Evolutionary conservation across 2,797 vertebrate species (phyloP).

Genomic region (Tarsius wallacei): DNA sequence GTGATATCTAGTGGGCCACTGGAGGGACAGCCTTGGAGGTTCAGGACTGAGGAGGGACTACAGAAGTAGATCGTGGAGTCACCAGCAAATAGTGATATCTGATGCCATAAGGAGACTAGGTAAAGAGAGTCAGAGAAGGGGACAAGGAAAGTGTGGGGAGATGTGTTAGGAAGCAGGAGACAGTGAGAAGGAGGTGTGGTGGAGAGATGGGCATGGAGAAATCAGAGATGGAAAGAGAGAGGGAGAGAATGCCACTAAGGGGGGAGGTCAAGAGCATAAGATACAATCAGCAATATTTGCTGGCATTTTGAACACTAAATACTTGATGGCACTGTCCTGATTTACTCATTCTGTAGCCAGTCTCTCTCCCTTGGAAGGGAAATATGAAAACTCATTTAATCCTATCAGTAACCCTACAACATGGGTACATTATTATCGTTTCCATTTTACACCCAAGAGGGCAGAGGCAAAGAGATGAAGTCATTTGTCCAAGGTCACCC

Average conservation of each 20-base stretch:
- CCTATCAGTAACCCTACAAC: not conserved
- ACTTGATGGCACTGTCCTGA: not conserved
- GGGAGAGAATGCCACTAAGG: not conserved
- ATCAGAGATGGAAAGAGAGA: not conserved
- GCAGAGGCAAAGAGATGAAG: constrained; percentile 14
- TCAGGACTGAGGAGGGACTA: not conserved
- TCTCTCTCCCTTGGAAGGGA: not conserved
- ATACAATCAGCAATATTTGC: not conserved
- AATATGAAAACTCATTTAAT: not conserved
- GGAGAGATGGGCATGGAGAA: not conserved
- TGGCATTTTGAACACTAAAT: not conserved
- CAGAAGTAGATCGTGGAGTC: not conserved
- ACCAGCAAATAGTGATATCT: not conserved
- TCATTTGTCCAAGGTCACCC: not conserved
- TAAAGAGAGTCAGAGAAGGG: not conserved
- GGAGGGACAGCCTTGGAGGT: not conserved
- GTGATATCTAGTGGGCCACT: not conserved
- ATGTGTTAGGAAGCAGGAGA: not conserved
- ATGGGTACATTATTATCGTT: not conserved
- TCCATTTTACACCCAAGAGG: not conserved
- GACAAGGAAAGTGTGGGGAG: not conserved
- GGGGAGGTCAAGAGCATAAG: too few relatives aligned
- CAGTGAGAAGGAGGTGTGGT: not conserved
- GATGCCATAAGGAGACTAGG: not conserved
- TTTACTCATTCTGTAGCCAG: not conserved